Evolutionary conservation across 2,113 vertebrate genomes (phyloP).

Genomic region (Cinclus mexicanus): DNA sequence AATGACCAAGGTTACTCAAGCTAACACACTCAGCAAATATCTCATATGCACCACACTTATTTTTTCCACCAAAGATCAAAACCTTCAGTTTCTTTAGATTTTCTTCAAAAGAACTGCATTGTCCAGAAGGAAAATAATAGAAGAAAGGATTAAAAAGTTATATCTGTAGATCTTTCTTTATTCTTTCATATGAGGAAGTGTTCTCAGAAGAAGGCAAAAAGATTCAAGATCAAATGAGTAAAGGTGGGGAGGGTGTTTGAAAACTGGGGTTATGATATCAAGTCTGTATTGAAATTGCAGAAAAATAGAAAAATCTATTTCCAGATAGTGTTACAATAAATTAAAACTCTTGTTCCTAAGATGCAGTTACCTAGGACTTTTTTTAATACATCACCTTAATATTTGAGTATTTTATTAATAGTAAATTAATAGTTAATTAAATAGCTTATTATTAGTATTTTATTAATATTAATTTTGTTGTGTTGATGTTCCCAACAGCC

Average conservation of each 20-base stretch:
- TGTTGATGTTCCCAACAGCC: fast-evolving
- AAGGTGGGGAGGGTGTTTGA: neutral
- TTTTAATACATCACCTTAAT: neutral
- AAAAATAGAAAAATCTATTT: neutral
- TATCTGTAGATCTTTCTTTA: neutral
- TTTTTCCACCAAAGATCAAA: neutral
- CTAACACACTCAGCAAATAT: neutral
- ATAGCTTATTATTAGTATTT: too few species aligned
- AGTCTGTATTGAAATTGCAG: neutral
- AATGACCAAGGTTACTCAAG: neutral
- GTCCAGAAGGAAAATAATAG: neutral
- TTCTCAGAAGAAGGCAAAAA: neutral
- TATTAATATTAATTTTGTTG: neutral
- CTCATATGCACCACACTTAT: neutral
- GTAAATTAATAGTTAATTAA: too few species aligned
- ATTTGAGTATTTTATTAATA: neutral
- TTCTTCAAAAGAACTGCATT: neutral
- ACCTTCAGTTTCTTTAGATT: neutral
- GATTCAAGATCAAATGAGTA: neutral
- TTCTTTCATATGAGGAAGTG: neutral
- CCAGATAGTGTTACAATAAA: neutral
- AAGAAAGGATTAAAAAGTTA: neutral
- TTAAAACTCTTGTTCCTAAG: neutral
- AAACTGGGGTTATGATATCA: neutral
- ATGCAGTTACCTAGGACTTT: neutral